These are phyloP conservation scores for Gryllus longicercus DNA, from an alignment of 2,888 invertebrate genomes.

Conservation along the genomic window DNA sequence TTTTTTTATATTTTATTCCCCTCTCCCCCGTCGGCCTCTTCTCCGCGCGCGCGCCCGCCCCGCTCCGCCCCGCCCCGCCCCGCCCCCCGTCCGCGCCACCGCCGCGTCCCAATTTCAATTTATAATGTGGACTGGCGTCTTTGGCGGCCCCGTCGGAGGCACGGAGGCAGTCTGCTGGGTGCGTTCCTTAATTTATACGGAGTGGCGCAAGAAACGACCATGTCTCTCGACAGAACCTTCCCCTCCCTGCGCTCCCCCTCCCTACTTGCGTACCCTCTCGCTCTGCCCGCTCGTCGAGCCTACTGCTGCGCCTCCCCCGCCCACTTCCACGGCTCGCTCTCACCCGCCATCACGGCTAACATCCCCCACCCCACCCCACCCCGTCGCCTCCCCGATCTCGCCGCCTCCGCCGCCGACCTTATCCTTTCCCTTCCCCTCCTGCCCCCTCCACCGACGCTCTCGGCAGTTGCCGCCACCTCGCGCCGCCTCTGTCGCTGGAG, in stretches of 20 bases:
- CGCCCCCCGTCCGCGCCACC: not conserved
- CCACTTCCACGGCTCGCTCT: not conserved
- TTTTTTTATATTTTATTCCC: not conserved
- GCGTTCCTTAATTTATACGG: constrained; percentile 2
- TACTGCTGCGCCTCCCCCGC: not conserved
- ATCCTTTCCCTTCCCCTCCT: not conserved
- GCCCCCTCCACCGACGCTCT: not conserved
- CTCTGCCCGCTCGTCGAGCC: not conserved
- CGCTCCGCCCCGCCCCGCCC: too few relatives aligned
- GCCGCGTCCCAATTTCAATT: constrained; percentile 9
- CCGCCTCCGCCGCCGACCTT: not conserved
- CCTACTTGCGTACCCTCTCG: not conserved
- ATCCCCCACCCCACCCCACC: not conserved
- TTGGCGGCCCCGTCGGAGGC: not conserved
- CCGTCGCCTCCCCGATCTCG: not conserved
- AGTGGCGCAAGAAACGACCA: constrained; percentile 1
- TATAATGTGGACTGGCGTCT: constrained; percentile 5
- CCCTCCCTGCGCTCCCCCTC: not conserved
- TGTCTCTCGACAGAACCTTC: not conserved
- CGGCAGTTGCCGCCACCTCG: not conserved
- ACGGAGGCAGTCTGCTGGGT: not conserved
- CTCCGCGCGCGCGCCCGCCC: too few relatives aligned
- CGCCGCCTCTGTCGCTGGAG: not conserved
- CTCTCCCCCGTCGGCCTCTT: not conserved
- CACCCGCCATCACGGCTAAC: not conserved